Evolutionary conservation across 2,888 invertebrate genomes (phyloP).

Genomic region (Athetis lepigone): DNA sequence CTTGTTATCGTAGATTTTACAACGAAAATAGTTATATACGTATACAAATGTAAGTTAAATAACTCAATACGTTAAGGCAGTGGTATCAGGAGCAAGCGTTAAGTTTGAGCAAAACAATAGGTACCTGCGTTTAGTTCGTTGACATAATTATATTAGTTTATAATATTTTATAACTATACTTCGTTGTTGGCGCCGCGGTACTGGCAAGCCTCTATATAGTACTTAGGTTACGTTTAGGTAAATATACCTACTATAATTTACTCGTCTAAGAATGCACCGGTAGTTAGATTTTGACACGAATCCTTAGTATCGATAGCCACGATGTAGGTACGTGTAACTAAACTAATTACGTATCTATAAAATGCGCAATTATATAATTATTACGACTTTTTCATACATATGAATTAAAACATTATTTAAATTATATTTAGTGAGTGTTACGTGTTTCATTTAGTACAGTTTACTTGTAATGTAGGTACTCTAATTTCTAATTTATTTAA

Average conservation of each 20-base stretch:
- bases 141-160: conserved; percentile 30
- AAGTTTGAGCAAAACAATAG: conserved; percentile 65
- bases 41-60: conserved; percentile 74
- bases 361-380: conserved; percentile 77
- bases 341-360: conserved; percentile 75
- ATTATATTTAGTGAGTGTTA: conserved; percentile 45
- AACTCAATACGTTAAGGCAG: conserved; percentile 67
- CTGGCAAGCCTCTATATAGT: conserved; percentile 44
- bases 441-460: conserved; percentile 40
- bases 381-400: conserved; percentile 46
- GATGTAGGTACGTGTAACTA: conserved; percentile 66
- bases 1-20: conserved; percentile 88
- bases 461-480: conserved; percentile 40
- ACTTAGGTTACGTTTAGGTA: conserved; percentile 59
- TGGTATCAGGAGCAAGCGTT: conserved; percentile 61
- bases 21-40: conserved; percentile 85
- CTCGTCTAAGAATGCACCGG: conserved; percentile 74
- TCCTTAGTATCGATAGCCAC: conserved; percentile 73
- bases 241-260: conserved; percentile 64
- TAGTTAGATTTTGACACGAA: conserved; percentile 82
- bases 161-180: conserved; percentile 56
- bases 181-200: conserved; percentile 67
- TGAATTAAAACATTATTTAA: conserved; percentile 40
- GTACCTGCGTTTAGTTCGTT: conserved; percentile 52
- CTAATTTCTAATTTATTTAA: too few relatives aligned